These are phyloP conservation scores for Amblyjoppa proteus DNA, from an alignment of 2,888 invertebrate species.

Conservation along the genomic window DNA sequence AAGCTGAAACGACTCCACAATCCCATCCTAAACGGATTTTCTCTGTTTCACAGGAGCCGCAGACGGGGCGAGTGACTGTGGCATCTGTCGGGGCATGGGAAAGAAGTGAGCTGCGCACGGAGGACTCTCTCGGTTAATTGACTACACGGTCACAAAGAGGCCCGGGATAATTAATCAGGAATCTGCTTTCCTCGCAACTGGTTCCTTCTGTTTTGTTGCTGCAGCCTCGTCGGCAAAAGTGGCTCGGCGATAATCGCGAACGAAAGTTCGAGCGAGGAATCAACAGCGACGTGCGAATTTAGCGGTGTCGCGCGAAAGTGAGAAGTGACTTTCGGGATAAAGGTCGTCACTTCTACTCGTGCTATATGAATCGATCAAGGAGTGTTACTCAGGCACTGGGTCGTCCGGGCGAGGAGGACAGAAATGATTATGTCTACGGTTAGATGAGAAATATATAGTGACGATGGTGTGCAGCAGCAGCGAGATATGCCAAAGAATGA, in stretches of 20 bases:
- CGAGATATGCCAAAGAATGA: conserved; percentile 29
- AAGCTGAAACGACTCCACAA: conserved; percentile 10
- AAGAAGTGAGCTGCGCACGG: conserved; percentile 53
- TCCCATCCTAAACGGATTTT: conserved; percentile 43
- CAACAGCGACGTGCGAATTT: conserved; percentile 27
- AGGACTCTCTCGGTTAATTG: conserved; percentile 63
- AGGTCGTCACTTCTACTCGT: conserved; percentile 6
- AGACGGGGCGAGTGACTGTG: conserved; percentile 48
- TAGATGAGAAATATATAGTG: conserved; percentile 56
- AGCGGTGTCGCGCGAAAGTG: conserved; percentile 50
- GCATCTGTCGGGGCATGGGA: conserved; percentile 54
- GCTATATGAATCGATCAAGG: conserved; percentile 52
- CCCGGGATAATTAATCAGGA: conserved; percentile 63
- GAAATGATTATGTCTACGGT: conserved; percentile 72
- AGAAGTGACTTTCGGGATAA: conserved; percentile 1
- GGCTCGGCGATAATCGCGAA: conserved; percentile 16
- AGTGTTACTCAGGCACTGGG: conserved; percentile 31
- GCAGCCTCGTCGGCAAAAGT: background rate
- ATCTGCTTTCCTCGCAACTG: conserved; percentile 45
- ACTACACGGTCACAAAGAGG: conserved; percentile 37
- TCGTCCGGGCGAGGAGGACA: conserved; percentile 62
- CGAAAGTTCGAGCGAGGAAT: conserved; percentile 48
- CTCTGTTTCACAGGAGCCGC: conserved; percentile 54
- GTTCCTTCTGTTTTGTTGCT: conserved; percentile 18
- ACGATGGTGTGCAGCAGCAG: conserved; percentile 30